Percentiles rank a stretch among this genome's conserved stretches.
Evolutionary conservation across 2,888 invertebrate genomes (phyloP).

Genomic region (Cephus pulcher): DNA sequence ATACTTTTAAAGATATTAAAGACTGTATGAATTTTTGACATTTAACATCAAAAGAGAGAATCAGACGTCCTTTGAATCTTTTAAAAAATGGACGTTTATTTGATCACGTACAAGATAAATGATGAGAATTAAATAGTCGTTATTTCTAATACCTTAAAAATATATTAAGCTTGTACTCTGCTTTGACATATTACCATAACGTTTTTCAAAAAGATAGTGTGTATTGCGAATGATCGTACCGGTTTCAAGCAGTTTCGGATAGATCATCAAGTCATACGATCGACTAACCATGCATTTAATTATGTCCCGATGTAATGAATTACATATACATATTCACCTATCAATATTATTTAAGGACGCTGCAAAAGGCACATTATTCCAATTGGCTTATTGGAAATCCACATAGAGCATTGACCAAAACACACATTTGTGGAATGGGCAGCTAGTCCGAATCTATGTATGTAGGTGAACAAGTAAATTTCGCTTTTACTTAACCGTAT

Average conservation of each 20-base stretch:
- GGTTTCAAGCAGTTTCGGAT: conserved; percentile 1
- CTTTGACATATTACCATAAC: not conserved
- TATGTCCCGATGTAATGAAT: not conserved
- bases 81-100: conserved; percentile 5
- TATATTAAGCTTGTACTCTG: not conserved
- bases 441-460: not conserved
- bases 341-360: not conserved
- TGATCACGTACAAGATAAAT: not conserved
- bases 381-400: not conserved
- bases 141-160: conserved; percentile 1
- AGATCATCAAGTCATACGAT: not conserved
- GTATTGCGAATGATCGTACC: conserved; percentile 1
- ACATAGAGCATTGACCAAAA: not conserved
- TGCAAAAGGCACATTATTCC: not conserved
- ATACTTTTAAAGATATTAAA: not conserved
- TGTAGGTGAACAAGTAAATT: not conserved
- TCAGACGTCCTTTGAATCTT: not conserved
- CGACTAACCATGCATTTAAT: not conserved
- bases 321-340: not conserved
- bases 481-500: not conserved
- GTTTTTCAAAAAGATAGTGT: not conserved
- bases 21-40: not conserved
- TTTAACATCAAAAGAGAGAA: not conserved
- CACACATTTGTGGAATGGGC: not conserved
- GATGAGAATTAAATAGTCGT: not conserved